Evolutionary conservation across 2,888 invertebrate genomes (phyloP), one percentile per base, ranked within the genome.

Genomic region (Mythimna ferrago): DNA sequence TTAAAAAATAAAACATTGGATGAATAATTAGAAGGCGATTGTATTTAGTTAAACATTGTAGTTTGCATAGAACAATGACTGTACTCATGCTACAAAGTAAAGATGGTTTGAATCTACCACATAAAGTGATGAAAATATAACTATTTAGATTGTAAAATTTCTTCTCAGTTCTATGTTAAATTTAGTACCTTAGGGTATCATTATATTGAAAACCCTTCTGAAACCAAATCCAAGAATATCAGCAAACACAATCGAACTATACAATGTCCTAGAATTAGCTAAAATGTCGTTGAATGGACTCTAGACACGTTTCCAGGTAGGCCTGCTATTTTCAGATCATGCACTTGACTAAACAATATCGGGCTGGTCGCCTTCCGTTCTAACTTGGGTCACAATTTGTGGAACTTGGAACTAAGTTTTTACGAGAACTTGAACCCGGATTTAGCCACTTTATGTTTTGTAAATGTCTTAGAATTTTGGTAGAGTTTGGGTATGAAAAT

Each of bases 281-380:
- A 71, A 53, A 75, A 63, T 73, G 70, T 75, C 83, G 79, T 21
- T 68, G 69, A 72, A 78, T 68, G 67, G 76, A 66, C 67, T 66
- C 66, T 62, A 74, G 81, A 81, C 82, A 85, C 82, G 79, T 74
- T 87, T 84, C 85, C 84, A 87, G 83, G 86, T 87, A 87, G 66
- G 62, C 62, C 60, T 54, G 53, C 82, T 87, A 87, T 87, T 87
- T 84, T 67, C 66, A 82, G 87, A 77, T 70, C 63, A 80, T 76
- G 32, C 69, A 80, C 67, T 72, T 76, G 79, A 69, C 73, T 80
- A 81, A 85, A 85, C 83, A 73, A 83, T 81, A 73, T 75, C 70
- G 60, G 21, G 51, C 69, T 74, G 62, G 67, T 57, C 70, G 67
- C 69, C 72, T 76, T 77, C 78, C 73, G 69, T 66, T 76, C 77